These are phyloP conservation scores for Psilopsiagon aurifrons DNA, from an alignment of 2,113 vertebrate genomes.

Conservation along the genomic window DNA sequence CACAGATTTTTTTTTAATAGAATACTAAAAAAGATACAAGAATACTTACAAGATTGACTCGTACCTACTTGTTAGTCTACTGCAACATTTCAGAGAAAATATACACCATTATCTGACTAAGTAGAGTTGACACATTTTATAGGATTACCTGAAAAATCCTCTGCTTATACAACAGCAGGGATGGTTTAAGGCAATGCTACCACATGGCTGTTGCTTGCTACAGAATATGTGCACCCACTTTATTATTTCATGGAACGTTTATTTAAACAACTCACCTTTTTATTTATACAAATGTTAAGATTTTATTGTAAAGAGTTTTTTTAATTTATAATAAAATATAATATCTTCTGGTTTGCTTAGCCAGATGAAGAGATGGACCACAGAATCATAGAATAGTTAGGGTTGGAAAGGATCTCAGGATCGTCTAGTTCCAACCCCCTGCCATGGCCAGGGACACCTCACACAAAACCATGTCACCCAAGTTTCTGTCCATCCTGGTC, in stretches of 20 bases:
- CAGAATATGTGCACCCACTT: not conserved
- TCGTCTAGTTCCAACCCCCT: no score
- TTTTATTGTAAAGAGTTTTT: not conserved
- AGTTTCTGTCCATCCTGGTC: no score
- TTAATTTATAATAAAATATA: not conserved
- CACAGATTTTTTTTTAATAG: not conserved
- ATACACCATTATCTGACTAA: not conserved
- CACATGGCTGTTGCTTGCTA: not conserved
- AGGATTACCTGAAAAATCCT: not conserved
- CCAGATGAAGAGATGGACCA: not conserved
- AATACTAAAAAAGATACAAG: not conserved
- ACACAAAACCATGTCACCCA: no score
- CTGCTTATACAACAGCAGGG: not conserved
- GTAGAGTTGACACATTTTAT: not conserved
- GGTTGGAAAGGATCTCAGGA: no score
- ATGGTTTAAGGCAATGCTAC: not conserved
- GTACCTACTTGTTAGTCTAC: not conserved
- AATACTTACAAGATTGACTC: not conserved
- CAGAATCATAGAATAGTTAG: no score
- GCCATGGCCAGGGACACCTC: no score
- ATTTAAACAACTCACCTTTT: not conserved
- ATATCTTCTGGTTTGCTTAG: not conserved
- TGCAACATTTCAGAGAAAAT: not conserved
- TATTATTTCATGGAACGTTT: not conserved
- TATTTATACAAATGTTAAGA: conserved; percentile 1